These are phyloP conservation scores for Ptychochromis oligacanthus DNA, from an alignment of 2,113 vertebrate species.

Conservation along the genomic window DNA sequence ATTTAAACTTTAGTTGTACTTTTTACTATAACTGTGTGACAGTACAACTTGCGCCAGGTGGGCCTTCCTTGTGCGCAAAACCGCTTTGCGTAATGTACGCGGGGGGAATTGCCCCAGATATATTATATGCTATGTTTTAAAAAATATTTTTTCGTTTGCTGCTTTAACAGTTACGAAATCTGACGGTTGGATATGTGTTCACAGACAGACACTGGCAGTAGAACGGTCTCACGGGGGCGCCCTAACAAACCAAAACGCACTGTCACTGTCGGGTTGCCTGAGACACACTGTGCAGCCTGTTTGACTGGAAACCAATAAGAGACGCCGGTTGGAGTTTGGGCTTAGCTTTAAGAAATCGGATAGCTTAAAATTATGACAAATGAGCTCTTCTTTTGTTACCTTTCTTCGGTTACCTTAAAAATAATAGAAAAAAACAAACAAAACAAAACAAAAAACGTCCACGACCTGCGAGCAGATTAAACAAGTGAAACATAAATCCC, in stretches of 20 bases:
- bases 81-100: conserved; percentile 19
- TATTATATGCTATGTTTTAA: background rate
- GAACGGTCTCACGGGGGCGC: conserved; percentile 74
- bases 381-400: no score
- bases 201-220: background rate
- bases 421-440: background rate
- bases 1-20: background rate
- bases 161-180: background rate
- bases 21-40: background rate
- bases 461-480: background rate
- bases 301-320: background rate
- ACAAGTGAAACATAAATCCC: background rate
- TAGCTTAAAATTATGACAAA: background rate
- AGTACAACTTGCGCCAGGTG: background rate
- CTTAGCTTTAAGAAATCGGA: background rate
- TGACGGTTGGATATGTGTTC: background rate
- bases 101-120: background rate
- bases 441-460: background rate
- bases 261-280: background rate
- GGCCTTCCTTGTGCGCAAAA: background rate
- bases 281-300: background rate
- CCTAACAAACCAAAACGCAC: conserved; percentile 49
- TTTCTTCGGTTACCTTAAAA: background rate
- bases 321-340: background rate
- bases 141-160: background rate